Conservation (phyloP, 2,113 vertebrate species). For the Leiothrix lutea region DNA sequence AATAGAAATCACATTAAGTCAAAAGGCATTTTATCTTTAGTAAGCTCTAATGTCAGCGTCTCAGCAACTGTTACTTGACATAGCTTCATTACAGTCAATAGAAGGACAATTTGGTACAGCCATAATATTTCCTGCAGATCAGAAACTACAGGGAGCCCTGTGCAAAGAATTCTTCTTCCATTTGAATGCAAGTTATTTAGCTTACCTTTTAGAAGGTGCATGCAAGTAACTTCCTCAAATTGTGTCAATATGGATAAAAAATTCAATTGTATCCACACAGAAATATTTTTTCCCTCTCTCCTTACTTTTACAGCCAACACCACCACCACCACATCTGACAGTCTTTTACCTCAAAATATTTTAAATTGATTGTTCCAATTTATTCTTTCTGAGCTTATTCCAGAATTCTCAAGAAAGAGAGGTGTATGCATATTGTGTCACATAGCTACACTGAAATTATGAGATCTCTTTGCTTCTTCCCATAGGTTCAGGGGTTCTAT, state of each 20-base stretch:
- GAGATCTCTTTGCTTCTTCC: neutral
- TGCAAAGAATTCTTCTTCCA: neutral
- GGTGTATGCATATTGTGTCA: neutral
- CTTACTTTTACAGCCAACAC: neutral
- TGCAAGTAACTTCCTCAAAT: neutral
- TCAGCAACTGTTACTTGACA: neutral
- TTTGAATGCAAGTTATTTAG: neutral
- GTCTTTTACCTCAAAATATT: too few relatives aligned
- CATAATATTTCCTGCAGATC: neutral
- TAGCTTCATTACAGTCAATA: neutral
- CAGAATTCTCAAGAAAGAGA: neutral
- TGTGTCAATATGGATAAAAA: neutral
- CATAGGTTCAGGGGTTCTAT: accelerated
- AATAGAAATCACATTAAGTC: slow-evolving; percentile 2
- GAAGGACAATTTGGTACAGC: neutral
- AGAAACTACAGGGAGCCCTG: neutral
- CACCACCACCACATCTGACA: neutral
- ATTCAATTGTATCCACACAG: accelerated
- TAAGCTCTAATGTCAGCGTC: neutral
- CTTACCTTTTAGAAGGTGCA: neutral
- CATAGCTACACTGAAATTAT: neutral
- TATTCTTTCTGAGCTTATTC: neutral
- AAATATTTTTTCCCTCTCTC: neutral
- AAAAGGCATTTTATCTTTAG: slow-evolving; percentile 5
- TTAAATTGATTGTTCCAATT: neutral